phyloP scores from a whole-genome alignment of 2,888 invertebrate genomes.

The Caenorhabditis sp. region DNA sequence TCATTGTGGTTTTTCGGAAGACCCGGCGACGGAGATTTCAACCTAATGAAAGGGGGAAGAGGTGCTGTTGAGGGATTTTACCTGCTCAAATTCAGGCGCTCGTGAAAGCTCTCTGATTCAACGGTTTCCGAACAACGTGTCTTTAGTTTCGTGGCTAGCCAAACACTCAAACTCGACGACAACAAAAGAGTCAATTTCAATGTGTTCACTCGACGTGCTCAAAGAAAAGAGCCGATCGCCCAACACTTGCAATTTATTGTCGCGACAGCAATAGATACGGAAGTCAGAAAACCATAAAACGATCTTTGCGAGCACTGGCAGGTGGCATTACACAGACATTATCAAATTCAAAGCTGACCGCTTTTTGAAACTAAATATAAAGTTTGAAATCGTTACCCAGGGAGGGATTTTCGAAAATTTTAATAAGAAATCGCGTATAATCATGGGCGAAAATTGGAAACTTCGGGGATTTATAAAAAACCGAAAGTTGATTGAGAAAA shows the following conservation, averaged over 20 bases:
- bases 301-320: slow-evolving; percentile 2
- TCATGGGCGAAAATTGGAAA: no score
- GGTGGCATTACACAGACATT: not conserved
- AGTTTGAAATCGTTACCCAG: no score
- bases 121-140: slow-evolving; percentile 7
- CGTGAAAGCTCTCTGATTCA: not conserved
- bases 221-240: not conserved
- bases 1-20: slow-evolving; percentile 48
- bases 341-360: not conserved
- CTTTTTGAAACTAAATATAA: not conserved
- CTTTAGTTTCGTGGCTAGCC: slow-evolving; percentile 20
- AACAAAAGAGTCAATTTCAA: slow-evolving; percentile 30
- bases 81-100: not conserved
- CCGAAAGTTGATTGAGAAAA: no score
- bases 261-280: slow-evolving; percentile 10
- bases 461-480: no score
- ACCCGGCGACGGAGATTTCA: slow-evolving; percentile 9
- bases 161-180: slow-evolving; percentile 7
- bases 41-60: slow-evolving; percentile 14
- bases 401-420: not conserved
- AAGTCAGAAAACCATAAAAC: slow-evolving; percentile 32
- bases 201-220: slow-evolving; percentile 33
- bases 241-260: slow-evolving; percentile 8
- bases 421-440: no score
- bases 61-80: slow-evolving; percentile 10